Conservation (phyloP, 2,888 invertebrate species). For the Rhamphomyia laevipes region DNA sequence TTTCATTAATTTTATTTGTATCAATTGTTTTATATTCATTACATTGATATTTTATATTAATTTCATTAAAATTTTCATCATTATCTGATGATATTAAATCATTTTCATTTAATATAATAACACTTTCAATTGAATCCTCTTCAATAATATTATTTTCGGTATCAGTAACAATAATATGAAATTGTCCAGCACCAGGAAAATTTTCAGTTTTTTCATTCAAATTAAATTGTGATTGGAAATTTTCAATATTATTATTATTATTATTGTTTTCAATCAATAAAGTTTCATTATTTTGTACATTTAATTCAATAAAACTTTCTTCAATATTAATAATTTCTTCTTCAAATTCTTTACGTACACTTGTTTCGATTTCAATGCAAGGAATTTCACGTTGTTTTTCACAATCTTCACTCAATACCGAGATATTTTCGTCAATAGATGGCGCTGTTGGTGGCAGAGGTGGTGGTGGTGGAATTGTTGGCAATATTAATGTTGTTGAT, state of each 20-base stretch:
- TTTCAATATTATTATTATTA: too few relatives aligned
- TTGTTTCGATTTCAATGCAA: background rate
- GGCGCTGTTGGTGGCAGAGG: conserved; percentile 24
- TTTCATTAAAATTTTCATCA: too few relatives aligned
- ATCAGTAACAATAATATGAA: conserved; percentile 35
- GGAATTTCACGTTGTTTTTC: background rate
- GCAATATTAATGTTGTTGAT: background rate
- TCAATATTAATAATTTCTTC: background rate
- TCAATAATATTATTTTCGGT: conserved; percentile 34
- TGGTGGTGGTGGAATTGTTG: background rate
- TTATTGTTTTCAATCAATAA: too few relatives aligned
- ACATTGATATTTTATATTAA: too few relatives aligned
- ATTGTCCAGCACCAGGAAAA: conserved; percentile 16
- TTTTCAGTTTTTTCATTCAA: conserved; percentile 24
- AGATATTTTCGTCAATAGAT: background rate
- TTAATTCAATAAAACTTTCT: background rate
- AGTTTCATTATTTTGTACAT: background rate
- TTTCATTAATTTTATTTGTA: background rate
- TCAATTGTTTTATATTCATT: background rate
- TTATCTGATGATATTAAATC: too few relatives aligned
- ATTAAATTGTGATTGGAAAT: too few relatives aligned
- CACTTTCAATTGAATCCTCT: conserved; percentile 29
- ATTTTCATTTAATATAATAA: too few relatives aligned
- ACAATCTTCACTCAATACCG: background rate
- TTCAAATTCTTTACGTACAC: background rate